These are phyloP conservation scores for Cercopithecus mona DNA, from an alignment of 2,113 vertebrate species.

Conservation along the genomic window DNA sequence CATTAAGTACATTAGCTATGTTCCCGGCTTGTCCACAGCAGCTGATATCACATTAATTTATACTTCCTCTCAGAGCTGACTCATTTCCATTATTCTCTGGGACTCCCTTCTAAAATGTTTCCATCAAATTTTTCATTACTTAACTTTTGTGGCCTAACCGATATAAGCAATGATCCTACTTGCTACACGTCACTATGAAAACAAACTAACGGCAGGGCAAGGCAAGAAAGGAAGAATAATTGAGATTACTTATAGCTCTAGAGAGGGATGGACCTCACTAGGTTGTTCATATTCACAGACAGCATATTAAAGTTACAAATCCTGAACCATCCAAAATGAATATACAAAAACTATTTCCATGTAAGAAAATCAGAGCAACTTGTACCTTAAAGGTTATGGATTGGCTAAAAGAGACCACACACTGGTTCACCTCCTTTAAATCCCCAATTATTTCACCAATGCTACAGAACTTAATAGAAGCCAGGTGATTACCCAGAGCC, in stretches of 20 bases:
- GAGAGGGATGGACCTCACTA: neutral
- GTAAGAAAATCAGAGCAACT: conserved; percentile 28
- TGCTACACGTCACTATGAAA: neutral
- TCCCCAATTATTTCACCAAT: conserved; percentile 17
- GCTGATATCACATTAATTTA: neutral
- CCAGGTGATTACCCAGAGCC: neutral
- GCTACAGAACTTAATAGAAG: conserved; percentile 22
- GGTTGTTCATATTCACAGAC: neutral
- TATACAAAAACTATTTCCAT: neutral
- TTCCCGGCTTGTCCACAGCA: neutral
- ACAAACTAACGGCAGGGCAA: neutral
- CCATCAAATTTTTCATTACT: conserved; percentile 1
- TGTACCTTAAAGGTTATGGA: neutral
- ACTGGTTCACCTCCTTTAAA: neutral
- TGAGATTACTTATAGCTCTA: neutral
- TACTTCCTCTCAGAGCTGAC: neutral
- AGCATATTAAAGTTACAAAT: conserved; percentile 4
- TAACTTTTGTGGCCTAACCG: neutral
- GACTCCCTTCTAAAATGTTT: conserved; percentile 12
- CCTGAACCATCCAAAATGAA: neutral
- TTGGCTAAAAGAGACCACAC: conserved; percentile 23
- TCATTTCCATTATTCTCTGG: neutral
- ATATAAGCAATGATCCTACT: neutral
- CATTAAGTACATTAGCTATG: neutral
- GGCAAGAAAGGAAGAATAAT: neutral